A percentile compares a stretch with the other conserved stretches of the same genome.
Conservation (phyloP, 2,888 invertebrate species). For the Siphonodentalium dalli region DNA sequence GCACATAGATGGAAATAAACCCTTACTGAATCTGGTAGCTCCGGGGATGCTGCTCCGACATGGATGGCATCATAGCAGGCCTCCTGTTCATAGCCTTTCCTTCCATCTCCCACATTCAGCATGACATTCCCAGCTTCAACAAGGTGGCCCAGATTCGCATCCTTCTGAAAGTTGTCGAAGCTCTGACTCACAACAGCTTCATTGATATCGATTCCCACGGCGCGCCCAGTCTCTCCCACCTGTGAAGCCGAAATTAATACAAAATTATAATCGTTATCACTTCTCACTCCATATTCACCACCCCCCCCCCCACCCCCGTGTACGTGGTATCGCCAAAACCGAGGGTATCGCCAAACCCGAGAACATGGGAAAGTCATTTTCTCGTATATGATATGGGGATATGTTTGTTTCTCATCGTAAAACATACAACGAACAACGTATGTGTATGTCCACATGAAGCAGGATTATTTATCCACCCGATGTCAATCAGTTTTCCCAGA, state of each 20-base stretch:
- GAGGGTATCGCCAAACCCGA: no score
- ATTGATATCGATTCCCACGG: conserved; percentile 66
- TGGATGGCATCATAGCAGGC: conserved; percentile 66
- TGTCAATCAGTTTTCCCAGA: no score
- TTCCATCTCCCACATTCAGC: conserved; percentile 63
- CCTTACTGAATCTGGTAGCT: conserved; percentile 65
- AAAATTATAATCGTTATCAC: no score
- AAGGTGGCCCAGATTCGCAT: conserved; percentile 35
- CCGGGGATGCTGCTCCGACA: conserved; percentile 66
- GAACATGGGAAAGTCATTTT: no score
- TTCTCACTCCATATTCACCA: no score
- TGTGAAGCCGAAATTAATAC: conserved; percentile 32
- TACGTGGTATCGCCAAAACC: no score
- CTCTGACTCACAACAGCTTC: conserved; percentile 70
- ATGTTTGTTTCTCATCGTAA: no score
- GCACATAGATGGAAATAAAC: conserved; percentile 70
- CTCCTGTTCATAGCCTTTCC: conserved; percentile 54
- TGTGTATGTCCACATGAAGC: no score
- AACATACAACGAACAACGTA: no score
- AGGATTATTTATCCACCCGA: no score
- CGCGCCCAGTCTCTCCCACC: conserved; percentile 61
- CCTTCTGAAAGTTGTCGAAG: conserved; percentile 74
- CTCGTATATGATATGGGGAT: no score
- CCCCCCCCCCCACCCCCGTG: no score
- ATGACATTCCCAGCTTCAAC: conserved; percentile 55